These are phyloP conservation scores for Darevskia nairensis DNA, from an alignment of 2,797 vertebrate species.

Conservation along the genomic window DNA sequence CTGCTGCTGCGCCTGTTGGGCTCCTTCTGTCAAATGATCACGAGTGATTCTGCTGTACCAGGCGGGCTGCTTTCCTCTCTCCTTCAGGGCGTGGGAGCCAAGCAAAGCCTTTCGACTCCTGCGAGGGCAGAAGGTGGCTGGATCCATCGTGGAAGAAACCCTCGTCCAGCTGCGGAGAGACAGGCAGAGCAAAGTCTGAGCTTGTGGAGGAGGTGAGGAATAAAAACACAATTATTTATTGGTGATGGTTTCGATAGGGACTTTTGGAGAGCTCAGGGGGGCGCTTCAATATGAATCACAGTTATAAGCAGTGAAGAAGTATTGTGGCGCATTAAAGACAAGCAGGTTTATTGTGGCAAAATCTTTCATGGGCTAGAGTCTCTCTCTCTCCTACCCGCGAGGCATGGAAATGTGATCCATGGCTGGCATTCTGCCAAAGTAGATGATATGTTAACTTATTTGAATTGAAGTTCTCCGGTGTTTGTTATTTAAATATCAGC, in stretches of 20 bases:
- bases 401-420: background rate
- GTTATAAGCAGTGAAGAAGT: background rate
- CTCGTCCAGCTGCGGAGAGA: background rate
- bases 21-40: background rate
- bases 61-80: background rate
- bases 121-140: background rate
- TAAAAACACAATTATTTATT: background rate
- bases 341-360: background rate
- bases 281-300: background rate
- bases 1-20: background rate
- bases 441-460: background rate
- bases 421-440: background rate
- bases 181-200: background rate
- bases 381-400: background rate
- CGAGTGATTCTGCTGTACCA: too few relatives aligned
- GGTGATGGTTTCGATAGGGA: background rate
- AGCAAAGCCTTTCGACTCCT: background rate
- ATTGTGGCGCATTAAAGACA: too few relatives aligned
- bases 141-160: background rate
- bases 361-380: background rate
- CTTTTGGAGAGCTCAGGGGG: background rate
- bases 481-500: too few relatives aligned
- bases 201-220: constrained; percentile 4
- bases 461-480: background rate
- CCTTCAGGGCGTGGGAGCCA: background rate